A percentile compares a stretch with the other conserved stretches of the same genome.
Evolutionary conservation across 2,113 vertebrate genomes (phyloP).

Genomic region (Plecturocebus donacophilus): DNA sequence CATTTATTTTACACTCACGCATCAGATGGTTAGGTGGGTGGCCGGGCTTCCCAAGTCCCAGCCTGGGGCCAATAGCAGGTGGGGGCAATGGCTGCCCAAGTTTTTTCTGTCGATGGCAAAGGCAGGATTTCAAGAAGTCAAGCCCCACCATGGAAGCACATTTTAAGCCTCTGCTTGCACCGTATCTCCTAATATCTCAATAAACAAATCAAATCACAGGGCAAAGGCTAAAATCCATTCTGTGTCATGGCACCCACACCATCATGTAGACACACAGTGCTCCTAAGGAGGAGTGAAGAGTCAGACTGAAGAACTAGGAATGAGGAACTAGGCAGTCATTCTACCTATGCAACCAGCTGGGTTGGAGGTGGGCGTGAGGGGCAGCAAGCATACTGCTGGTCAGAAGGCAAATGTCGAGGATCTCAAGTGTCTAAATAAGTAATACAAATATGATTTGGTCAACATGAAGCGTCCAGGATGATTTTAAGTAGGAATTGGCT

Average conservation of each 20-base stretch:
- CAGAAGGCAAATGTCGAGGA: not conserved
- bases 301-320: not conserved
- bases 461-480: not conserved
- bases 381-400: fast-evolving
- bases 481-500: not conserved
- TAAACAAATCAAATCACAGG: not conserved
- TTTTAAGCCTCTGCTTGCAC: not conserved
- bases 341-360: no score
- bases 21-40: fast-evolving
- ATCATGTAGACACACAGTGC: fast-evolving
- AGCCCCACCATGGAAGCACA: fast-evolving
- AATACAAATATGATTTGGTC: not conserved
- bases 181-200: not conserved
- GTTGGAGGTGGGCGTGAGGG: fast-evolving
- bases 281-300: not conserved
- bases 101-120: not conserved
- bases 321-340: no score
- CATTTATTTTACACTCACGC: no score
- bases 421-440: not conserved
- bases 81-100: not conserved
- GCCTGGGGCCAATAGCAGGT: no score
- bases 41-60: no score
- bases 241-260: fast-evolving
- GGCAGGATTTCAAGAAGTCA: not conserved
- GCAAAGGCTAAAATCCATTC: not conserved